Evolutionary conservation across 2,797 vertebrate genomes (phyloP).

Genomic region (Parauchenoglanis ngamensis): DNA sequence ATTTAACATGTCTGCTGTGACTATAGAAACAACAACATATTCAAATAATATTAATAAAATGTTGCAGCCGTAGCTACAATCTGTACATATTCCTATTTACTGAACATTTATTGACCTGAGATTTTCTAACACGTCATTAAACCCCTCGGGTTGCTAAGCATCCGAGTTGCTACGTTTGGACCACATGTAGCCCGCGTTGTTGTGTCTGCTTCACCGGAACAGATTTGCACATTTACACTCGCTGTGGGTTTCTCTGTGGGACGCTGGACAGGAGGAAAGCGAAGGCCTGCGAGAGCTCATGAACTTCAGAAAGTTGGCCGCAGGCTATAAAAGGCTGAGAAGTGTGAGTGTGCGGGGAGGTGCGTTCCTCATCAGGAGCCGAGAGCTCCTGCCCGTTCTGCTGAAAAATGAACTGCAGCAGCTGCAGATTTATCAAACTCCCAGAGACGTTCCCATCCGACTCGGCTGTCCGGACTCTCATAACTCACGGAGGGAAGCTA

Average conservation of each 20-base stretch:
- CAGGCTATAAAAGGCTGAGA: slow-evolving; percentile 12
- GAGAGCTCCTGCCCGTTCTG: background rate
- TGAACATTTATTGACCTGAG: too few relatives aligned
- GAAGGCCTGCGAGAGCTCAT: background rate
- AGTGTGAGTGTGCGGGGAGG: background rate
- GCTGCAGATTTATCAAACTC: slow-evolving; percentile 6
- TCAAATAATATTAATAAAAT: background rate
- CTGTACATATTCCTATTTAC: background rate
- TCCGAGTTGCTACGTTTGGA: background rate
- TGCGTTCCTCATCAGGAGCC: background rate
- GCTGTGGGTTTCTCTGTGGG: background rate
- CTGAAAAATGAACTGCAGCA: slow-evolving; percentile 8
- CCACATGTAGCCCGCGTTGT: background rate
- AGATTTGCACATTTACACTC: background rate
- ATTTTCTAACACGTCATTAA: background rate
- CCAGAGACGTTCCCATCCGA: slow-evolving; percentile 6
- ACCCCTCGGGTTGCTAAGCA: too few relatives aligned
- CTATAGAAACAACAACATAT: background rate
- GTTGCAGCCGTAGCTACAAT: background rate
- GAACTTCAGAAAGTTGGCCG: background rate
- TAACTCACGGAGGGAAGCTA: slow-evolving; percentile 24
- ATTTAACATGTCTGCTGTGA: background rate
- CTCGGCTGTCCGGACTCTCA: slow-evolving; percentile 12
- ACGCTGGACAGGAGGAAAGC: background rate
- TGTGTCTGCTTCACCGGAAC: background rate